Conservation (phyloP, 2,113 vertebrate species). For the Xenus cinereus region DNA sequence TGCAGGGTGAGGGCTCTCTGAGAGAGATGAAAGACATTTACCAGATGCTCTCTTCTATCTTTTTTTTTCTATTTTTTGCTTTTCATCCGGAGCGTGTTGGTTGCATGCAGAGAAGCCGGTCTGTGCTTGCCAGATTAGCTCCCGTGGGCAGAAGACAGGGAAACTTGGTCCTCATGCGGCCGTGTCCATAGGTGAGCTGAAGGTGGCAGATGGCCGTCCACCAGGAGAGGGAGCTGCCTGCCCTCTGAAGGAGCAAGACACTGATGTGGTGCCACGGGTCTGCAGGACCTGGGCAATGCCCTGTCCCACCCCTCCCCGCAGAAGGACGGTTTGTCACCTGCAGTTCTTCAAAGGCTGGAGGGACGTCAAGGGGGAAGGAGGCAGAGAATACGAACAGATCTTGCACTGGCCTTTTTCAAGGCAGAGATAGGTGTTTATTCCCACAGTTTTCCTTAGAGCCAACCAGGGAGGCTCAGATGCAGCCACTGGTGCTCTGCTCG, state of each 20-base stretch:
- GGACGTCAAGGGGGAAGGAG: background rate
- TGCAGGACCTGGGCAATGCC: background rate
- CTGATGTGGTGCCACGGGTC: fast-evolving
- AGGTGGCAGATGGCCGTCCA: background rate
- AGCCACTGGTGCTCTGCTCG: background rate
- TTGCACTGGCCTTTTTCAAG: background rate
- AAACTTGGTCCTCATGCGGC: fast-evolving
- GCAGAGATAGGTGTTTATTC: background rate
- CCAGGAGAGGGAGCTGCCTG: conserved; percentile 41
- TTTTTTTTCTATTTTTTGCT: background rate
- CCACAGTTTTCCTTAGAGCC: background rate
- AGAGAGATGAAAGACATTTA: background rate
- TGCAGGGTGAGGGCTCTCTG: background rate
- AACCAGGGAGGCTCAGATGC: background rate
- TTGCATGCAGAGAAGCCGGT: background rate
- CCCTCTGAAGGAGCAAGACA: background rate
- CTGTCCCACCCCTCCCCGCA: background rate
- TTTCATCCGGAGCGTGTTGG: background rate
- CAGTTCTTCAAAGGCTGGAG: background rate
- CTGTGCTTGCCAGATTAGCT: background rate
- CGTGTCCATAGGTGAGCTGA: fast-evolving
- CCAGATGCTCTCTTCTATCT: background rate
- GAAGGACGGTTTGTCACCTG: background rate
- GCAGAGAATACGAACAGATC: background rate
- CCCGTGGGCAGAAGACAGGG: background rate